A percentile compares a stretch with the other conserved stretches of the same genome.
phyloP scores from a whole-genome alignment of 2,797 vertebrate species.

The Simalia tracyae region DNA sequence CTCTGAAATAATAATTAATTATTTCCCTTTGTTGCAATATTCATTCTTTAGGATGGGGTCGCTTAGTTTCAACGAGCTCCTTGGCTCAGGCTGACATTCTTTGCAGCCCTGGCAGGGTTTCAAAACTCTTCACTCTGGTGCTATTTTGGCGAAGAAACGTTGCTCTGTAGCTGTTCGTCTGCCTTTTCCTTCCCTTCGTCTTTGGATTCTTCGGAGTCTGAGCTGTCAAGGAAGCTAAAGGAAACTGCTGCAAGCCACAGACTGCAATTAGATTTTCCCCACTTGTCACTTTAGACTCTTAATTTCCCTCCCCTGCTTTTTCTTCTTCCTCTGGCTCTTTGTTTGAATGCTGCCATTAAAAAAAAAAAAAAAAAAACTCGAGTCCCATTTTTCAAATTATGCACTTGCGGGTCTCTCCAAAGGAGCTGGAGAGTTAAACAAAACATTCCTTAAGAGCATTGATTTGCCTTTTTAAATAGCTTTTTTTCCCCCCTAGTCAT shows the following conservation, averaged over 20 bases:
- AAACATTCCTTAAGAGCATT: not conserved
- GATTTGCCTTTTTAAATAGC: slow-evolving; percentile 12
- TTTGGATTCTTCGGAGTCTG: slow-evolving; percentile 11
- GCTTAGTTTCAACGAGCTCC: not conserved
- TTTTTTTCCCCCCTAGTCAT: not conserved
- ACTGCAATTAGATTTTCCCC: slow-evolving; percentile 34
- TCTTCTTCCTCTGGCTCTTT: slow-evolving; percentile 18
- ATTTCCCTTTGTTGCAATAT: not conserved
- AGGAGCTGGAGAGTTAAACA: slow-evolving; percentile 14
- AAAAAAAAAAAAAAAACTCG: not conserved
- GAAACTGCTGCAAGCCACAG: slow-evolving; percentile 34
- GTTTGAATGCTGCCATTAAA: slow-evolving; percentile 26
- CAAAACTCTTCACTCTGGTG: slow-evolving; percentile 6
- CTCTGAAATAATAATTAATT: not conserved
- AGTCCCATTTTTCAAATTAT: slow-evolving; percentile 28
- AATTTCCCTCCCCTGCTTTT: not conserved
- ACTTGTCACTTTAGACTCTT: slow-evolving; percentile 35
- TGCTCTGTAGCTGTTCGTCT: not conserved
- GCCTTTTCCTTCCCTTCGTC: not conserved
- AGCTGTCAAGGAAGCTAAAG: slow-evolving; percentile 34
- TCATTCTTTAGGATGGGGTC: not conserved
- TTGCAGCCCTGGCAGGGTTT: not conserved
- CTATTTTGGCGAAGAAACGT: not conserved
- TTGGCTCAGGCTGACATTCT: not conserved
- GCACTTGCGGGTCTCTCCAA: slow-evolving; percentile 11